Conservation (phyloP, 2,113 vertebrate genomes). For the Dicaeum eximium region DNA sequence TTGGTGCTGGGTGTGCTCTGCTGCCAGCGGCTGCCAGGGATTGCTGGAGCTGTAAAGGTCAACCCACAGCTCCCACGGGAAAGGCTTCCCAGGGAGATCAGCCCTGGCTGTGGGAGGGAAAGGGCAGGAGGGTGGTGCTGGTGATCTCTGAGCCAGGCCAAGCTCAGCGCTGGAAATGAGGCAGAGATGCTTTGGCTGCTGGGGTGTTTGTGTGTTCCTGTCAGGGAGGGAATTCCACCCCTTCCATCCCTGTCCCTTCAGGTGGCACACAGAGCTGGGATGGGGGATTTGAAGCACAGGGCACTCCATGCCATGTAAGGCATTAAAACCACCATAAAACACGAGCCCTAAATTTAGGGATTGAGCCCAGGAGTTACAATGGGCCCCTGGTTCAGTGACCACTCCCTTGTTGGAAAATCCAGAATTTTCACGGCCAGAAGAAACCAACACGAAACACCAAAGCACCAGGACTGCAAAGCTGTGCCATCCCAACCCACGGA, state of each 20-base stretch:
- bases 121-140: conserved; percentile 9
- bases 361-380: background rate
- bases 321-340: background rate
- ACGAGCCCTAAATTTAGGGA: background rate
- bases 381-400: too few species aligned
- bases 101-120: background rate
- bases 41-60: conserved; percentile 1
- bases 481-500: background rate
- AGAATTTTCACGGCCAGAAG: background rate
- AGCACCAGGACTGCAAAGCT: background rate
- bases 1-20: background rate
- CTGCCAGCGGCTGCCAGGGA: background rate
- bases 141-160: background rate
- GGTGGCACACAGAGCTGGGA: fast-evolving
- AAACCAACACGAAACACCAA: background rate
- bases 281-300: background rate
- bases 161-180: background rate
- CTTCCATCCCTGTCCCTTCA: background rate
- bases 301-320: background rate
- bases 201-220: background rate
- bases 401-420: background rate
- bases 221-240: background rate
- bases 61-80: background rate
- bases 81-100: background rate
- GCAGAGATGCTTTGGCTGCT: background rate